Evolutionary conservation across 2,113 vertebrate genomes (phyloP).

Genomic region (Eolophus roseicapilla): DNA sequence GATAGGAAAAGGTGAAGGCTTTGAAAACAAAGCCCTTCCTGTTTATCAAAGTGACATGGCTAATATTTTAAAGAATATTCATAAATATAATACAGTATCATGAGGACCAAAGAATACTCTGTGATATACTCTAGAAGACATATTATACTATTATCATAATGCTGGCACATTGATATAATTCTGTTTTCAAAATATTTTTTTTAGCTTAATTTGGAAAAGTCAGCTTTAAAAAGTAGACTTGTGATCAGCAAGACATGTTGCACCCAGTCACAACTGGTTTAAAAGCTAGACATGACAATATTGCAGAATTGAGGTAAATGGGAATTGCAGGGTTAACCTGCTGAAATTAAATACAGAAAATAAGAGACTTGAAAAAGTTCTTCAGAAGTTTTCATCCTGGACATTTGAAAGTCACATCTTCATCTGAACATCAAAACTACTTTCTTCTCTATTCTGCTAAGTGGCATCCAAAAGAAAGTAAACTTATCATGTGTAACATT

Average conservation of each 20-base stretch:
- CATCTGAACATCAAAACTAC: not conserved
- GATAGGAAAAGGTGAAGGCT: not conserved
- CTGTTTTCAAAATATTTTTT: not conserved
- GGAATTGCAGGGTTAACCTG: not conserved
- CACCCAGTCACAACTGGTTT: not conserved
- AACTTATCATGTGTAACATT: not conserved
- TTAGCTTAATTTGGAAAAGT: not conserved
- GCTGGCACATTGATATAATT: not conserved
- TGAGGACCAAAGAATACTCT: not conserved
- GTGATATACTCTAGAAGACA: not conserved
- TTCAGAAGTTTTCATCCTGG: not conserved
- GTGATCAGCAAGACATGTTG: not conserved
- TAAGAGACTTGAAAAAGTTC: not conserved
- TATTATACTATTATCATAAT: not conserved
- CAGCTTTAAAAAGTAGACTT: not conserved
- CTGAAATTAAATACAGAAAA: not conserved
- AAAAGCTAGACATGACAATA: not conserved
- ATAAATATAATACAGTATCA: not conserved
- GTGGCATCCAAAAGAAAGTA: not conserved
- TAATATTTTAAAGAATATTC: not conserved
- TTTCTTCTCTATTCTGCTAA: not conserved
- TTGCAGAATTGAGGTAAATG: not conserved
- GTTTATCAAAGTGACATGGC: not conserved
- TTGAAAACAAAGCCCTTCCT: not conserved
- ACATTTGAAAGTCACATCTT: not conserved